Evolutionary conservation across 2,888 invertebrate species (phyloP), one percentile per base, ranked within the genome.

Genomic region (Sycophila texana): DNA sequence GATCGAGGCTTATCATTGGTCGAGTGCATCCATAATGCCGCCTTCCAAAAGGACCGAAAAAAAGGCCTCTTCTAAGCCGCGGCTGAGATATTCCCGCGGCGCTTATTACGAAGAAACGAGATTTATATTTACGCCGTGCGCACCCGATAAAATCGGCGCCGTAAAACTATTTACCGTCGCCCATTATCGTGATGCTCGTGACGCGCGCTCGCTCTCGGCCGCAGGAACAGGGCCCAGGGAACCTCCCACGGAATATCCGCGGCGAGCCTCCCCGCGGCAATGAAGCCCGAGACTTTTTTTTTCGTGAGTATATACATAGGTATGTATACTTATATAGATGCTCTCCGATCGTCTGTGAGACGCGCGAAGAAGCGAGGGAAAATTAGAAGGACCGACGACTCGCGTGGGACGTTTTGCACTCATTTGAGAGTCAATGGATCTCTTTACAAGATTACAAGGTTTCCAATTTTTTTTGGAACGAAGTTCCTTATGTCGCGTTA

Each of bases 241-340:
- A 84, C 85, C 86, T 86, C 87, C 85, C 86, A 86, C 86, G 86
- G 84, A 83, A 86, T 83, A 79, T 77, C 76, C 81, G 82, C 75
- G 82, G 84, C 78, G 83, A 65, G 65, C 18, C 18, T 39, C 75
- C 71, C 57, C 13, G 20, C 39, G 47, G 75, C 66, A 51, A 49
- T 70, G 39, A 58, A 30, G 63, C 63, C 12, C 63, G 18, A 18
- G 58, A 39, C 39, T 39, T 39, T 39, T 13, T 30, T 30, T 22
- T 12, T 14, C 39, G 39, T 12, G 12, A n/a, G 16, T 53, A 49
- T 22, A 22, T 60, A 26, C 22, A 49, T 26, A 51, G 51, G 51
- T 47, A 20, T 12, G 51, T 26, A 26, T 3, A 26, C 26, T 2
- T 26, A 1, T 26, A 26, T 26, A 55, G 4, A 18, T 26, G 14